Evolutionary conservation across 2,797 vertebrate species (phyloP), one percentile per base, ranked within the genome.

Genomic region (Gymnocypris eckloni): DNA sequence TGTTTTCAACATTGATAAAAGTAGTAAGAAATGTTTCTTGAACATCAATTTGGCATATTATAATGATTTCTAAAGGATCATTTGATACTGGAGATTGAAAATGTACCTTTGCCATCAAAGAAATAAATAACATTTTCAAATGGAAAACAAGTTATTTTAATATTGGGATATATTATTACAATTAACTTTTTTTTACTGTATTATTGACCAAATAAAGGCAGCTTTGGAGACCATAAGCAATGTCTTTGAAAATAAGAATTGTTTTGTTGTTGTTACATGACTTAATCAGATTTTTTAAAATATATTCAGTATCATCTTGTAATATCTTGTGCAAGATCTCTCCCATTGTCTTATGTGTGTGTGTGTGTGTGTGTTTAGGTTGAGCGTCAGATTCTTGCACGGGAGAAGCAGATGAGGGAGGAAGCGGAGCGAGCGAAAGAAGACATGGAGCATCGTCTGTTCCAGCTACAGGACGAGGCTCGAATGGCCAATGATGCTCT

Each of bases 401-500:
- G 97, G 84, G 97, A 99, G 91, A 98, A 98, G 92, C 96, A 98
- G 91, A 95, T 98, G 93, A 94, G 97, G 61, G 97, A 98, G 90
- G 98, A 99, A 75, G 98, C 97, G 0, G 97, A 99, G 87, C 92
- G 97, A 87, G 96, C 96, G 69, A 98, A 98, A 87, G 97, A 98
- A 22, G 97, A 98, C 75, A 95, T 98, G 95, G 97, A 98, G 84
- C 95, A 96, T 80, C 94, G 97, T 9, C 93, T 99, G 18, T 98
- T 98, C 91, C 97, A 98, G 94, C 91, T 98, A 90, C 97, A 99
- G 90, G 97, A 98, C 4, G 97, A 98, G 89, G 96, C 97, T 4
- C 96, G 97, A 75, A 95, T 97, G 90, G 96, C 97, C 90, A 97
- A 97, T 0, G 97, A 99, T 89, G 98, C 97, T 0, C 93, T 98